A percentile compares a stretch with the other conserved stretches of the same genome.
phyloP scores from a whole-genome alignment of 2,113 vertebrate species.

The Planiliza haematocheilus region DNA sequence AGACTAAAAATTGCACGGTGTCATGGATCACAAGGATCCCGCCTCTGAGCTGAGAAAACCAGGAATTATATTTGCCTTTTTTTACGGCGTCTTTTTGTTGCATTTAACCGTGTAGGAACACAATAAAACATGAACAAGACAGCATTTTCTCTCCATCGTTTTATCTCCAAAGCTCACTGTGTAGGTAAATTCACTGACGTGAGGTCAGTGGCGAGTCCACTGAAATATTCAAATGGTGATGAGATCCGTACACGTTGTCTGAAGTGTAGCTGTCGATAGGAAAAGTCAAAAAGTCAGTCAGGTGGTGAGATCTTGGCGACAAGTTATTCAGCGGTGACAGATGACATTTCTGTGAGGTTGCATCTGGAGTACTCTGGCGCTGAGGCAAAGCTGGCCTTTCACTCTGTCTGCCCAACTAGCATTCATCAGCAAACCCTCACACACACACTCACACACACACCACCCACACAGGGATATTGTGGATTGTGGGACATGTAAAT shows the following conservation, averaged over 20 bases:
- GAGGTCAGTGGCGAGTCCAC: slow-evolving; percentile 15
- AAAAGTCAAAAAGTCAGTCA: slow-evolving; percentile 76
- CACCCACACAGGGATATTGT: slow-evolving; percentile 18
- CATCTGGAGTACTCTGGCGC: slow-evolving; percentile 62
- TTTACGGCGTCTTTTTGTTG: too few relatives aligned
- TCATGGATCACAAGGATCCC: slow-evolving; percentile 20
- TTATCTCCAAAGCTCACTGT: slow-evolving; percentile 4
- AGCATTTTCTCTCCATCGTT: not conserved
- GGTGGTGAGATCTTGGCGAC: slow-evolving; percentile 64
- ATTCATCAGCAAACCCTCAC: slow-evolving; percentile 60
- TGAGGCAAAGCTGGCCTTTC: slow-evolving; percentile 77
- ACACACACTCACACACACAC: slow-evolving; percentile 31
- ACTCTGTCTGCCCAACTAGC: slow-evolving; percentile 66
- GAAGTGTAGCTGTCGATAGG: slow-evolving; percentile 49
- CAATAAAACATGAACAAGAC: not conserved
- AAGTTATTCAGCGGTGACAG: slow-evolving; percentile 76
- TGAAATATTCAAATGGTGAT: slow-evolving; percentile 39
- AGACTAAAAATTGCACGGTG: slow-evolving; percentile 12
- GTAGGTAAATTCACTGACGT: not conserved
- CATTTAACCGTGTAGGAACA: not conserved
- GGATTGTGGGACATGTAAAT: slow-evolving; percentile 63
- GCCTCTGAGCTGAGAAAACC: not conserved
- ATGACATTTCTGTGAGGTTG: slow-evolving; percentile 79
- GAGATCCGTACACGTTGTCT: slow-evolving; percentile 23
- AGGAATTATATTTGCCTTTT: slow-evolving; percentile 1